A percentile compares a stretch with the other conserved stretches of the same genome.
These are phyloP conservation scores for Leiothrix lutea DNA, from an alignment of 2,113 vertebrate genomes.

Conservation along the genomic window DNA sequence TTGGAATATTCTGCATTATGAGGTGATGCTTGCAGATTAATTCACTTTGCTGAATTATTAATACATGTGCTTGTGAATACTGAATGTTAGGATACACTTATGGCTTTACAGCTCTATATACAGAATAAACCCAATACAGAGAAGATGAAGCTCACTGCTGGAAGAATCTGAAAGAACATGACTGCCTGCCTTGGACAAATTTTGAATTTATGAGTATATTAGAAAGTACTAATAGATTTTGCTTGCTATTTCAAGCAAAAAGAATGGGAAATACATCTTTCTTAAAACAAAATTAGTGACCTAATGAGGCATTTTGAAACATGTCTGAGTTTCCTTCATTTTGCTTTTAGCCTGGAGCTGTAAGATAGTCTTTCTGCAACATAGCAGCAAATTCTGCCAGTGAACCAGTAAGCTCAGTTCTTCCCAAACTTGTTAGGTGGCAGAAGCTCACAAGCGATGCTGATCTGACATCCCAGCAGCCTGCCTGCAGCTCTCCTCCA, in stretches of 20 bases:
- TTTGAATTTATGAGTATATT: background rate
- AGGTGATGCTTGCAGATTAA: background rate
- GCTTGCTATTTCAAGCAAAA: background rate
- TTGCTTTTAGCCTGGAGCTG: background rate
- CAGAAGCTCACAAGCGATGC: background rate
- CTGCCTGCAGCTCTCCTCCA: background rate
- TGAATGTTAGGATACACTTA: background rate
- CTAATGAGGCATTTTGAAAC: background rate
- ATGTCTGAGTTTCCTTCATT: background rate
- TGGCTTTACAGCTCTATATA: background rate
- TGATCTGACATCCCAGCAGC: background rate
- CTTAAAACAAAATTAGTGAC: background rate
- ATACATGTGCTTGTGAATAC: background rate
- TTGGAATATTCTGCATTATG: background rate
- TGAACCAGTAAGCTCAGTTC: background rate
- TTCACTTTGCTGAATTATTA: background rate
- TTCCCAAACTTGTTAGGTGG: constrained; percentile 25
- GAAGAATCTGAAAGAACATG: background rate
- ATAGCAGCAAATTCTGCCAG: background rate
- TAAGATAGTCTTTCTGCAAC: background rate
- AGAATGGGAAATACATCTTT: background rate
- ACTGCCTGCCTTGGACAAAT: background rate
- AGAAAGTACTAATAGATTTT: background rate
- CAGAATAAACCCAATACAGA: background rate
- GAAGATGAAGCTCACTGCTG: background rate